These are phyloP conservation scores for Pterocles burchelli DNA, from an alignment of 2,113 vertebrate genomes.

Conservation along the genomic window DNA sequence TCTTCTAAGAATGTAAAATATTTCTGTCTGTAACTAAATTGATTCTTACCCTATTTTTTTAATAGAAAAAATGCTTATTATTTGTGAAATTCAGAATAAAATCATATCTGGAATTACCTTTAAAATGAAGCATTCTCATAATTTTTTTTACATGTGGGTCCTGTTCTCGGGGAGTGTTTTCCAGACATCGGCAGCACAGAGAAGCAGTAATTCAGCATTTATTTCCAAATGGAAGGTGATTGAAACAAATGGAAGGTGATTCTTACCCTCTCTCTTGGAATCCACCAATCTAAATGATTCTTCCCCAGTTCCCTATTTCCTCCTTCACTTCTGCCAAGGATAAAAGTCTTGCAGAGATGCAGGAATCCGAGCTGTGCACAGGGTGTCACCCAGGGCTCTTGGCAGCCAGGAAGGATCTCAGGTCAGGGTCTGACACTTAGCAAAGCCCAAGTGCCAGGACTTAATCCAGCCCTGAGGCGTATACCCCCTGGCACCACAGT, in stretches of 20 bases:
- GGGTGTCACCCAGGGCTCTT: not conserved
- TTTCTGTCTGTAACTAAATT: not conserved
- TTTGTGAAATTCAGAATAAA: conserved; percentile 55
- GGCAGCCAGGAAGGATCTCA: not conserved
- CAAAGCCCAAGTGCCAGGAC: not conserved
- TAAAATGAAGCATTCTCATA: not conserved
- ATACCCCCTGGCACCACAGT: too few relatives aligned
- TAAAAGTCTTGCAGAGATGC: not conserved
- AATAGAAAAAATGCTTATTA: not conserved
- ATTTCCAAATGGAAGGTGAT: not conserved
- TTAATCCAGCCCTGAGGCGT: rapidly evolving
- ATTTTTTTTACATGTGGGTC: not conserved
- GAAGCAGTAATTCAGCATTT: not conserved
- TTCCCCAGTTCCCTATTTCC: not conserved
- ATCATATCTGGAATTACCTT: not conserved
- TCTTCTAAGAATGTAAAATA: conserved; percentile 23
- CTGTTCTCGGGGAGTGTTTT: not conserved
- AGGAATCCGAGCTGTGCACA: not conserved
- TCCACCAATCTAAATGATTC: not conserved
- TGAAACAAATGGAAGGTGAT: not conserved
- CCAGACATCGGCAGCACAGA: not conserved
- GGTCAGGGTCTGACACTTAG: too few relatives aligned
- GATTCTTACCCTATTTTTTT: not conserved
- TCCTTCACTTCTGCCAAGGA: not conserved
- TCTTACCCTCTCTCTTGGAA: not conserved